phyloP scores from a whole-genome alignment of 2,797 vertebrate genomes.

The Myotis daubentonii region DNA sequence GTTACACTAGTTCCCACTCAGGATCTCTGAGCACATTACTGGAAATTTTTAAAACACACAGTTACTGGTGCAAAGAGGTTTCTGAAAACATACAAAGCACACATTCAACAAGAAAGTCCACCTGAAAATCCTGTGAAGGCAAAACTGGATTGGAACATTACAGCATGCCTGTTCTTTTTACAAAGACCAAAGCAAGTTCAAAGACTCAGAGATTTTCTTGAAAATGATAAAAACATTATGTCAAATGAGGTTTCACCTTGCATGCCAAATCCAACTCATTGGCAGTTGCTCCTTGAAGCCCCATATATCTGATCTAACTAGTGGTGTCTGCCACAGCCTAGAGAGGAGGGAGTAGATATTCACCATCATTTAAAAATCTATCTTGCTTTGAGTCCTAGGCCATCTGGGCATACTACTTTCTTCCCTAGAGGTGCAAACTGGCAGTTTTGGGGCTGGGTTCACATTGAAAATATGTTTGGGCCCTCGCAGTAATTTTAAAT shows the following conservation, averaged over 20 bases:
- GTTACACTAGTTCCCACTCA: slow-evolving; percentile 66
- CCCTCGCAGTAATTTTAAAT: not conserved
- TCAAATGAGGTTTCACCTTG: slow-evolving; percentile 43
- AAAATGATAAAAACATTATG: slow-evolving; percentile 57
- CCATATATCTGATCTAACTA: slow-evolving; percentile 13
- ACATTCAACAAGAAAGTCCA: slow-evolving; percentile 72
- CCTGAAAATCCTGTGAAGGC: slow-evolving; percentile 63
- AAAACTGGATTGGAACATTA: slow-evolving; percentile 61
- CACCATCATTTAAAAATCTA: slow-evolving; percentile 9
- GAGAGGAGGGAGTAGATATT: not conserved
- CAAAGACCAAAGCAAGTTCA: slow-evolving; percentile 67
- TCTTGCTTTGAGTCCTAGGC: slow-evolving; percentile 19
- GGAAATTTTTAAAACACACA: slow-evolving; percentile 69
- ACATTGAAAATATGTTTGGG: slow-evolving; percentile 44
- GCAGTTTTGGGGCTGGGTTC: not conserved
- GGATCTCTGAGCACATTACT: slow-evolving; percentile 67
- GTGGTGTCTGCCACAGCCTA: not conserved
- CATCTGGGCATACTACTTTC: slow-evolving; percentile 17
- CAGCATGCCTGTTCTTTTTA: slow-evolving; percentile 48
- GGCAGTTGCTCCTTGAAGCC: not conserved
- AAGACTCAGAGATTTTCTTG: slow-evolving; percentile 54
- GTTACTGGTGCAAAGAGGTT: slow-evolving; percentile 70
- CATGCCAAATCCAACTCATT: slow-evolving; percentile 29
- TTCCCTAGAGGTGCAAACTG: slow-evolving; percentile 24
- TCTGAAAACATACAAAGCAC: slow-evolving; percentile 73